phyloP scores from a whole-genome alignment of 2,797 vertebrate species.

The Cyclura pinguis region DNA sequence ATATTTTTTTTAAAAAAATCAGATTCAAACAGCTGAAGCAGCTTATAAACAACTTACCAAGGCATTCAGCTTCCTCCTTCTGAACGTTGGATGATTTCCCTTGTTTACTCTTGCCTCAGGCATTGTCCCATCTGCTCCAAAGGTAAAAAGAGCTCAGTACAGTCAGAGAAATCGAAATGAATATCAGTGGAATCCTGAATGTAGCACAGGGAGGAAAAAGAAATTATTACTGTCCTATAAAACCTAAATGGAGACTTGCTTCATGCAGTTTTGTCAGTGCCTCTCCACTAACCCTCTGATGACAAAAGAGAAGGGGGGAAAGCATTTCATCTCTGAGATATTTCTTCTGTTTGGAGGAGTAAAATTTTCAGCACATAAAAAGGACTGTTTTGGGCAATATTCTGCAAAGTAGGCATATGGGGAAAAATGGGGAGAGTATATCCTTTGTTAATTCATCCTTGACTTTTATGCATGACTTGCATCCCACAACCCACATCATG shows the following conservation, averaged over 20 bases:
- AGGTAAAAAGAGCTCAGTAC: slow-evolving; percentile 1
- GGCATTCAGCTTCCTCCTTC: neutral
- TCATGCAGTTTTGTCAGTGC: slow-evolving; percentile 25
- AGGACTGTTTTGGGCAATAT: too few species aligned
- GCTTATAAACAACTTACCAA: neutral
- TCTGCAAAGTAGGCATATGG: neutral
- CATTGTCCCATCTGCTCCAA: slow-evolving; percentile 8
- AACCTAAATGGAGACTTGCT: neutral
- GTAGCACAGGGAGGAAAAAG: neutral
- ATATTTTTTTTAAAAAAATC: neutral
- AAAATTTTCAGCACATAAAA: neutral
- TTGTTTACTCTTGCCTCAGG: slow-evolving; percentile 32
- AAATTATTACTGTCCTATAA: slow-evolving; percentile 7
- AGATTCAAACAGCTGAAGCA: neutral
- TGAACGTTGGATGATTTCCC: slow-evolving; percentile 6
- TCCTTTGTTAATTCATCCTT: neutral
- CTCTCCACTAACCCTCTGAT: neutral
- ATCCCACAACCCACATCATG: neutral
- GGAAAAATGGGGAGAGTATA: neutral
- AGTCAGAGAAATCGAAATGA: slow-evolving; percentile 14
- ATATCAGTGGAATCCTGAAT: neutral
- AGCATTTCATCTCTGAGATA: neutral
- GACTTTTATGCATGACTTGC: neutral
- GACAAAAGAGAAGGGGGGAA: neutral
- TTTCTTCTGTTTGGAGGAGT: neutral